phyloP scores from a whole-genome alignment of 2,113 vertebrate genomes.

The Notothenia coriiceps region DNA sequence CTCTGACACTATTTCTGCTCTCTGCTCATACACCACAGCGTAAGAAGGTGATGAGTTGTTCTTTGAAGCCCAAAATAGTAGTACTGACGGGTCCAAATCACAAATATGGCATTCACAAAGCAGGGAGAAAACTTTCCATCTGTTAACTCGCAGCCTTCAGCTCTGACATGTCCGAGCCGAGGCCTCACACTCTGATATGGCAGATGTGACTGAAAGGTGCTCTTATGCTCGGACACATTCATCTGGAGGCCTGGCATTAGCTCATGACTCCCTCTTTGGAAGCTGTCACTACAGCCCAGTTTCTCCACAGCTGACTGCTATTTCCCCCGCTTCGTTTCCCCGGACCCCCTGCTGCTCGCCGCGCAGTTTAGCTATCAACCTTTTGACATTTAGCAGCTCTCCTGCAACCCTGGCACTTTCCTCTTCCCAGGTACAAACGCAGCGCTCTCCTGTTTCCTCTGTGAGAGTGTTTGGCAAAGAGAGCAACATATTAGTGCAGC shows the following conservation, averaged over 20 bases:
- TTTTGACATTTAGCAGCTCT: constrained; percentile 74
- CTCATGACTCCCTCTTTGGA: constrained; percentile 55
- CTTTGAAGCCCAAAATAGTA: constrained; percentile 47
- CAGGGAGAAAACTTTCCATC: constrained; percentile 48
- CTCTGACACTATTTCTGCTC: constrained; percentile 46
- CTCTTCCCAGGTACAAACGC: constrained; percentile 3
- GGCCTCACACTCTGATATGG: constrained; percentile 7
- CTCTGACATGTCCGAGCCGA: not conserved
- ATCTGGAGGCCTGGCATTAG: constrained; percentile 71
- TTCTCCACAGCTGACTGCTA: constrained; percentile 64
- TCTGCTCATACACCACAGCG: constrained; percentile 36
- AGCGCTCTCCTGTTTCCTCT: constrained; percentile 9
- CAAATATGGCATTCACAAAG: constrained; percentile 55
- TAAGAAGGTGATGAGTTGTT: constrained; percentile 45
- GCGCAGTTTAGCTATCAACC: constrained; percentile 66
- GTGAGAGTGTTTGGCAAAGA: constrained; percentile 9
- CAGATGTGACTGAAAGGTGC: constrained; percentile 61
- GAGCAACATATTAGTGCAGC: not conserved
- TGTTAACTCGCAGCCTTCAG: not conserved
- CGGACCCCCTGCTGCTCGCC: constrained; percentile 44
- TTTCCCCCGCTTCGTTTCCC: constrained; percentile 66
- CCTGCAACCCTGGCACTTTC: constrained; percentile 27
- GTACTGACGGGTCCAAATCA: constrained; percentile 46
- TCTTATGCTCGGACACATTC: constrained; percentile 58
- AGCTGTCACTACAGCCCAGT: constrained; percentile 68